A percentile compares a stretch with the other conserved stretches of the same genome.
Evolutionary conservation across 2,888 invertebrate species (phyloP).

Genomic region (Troides helena): DNA sequence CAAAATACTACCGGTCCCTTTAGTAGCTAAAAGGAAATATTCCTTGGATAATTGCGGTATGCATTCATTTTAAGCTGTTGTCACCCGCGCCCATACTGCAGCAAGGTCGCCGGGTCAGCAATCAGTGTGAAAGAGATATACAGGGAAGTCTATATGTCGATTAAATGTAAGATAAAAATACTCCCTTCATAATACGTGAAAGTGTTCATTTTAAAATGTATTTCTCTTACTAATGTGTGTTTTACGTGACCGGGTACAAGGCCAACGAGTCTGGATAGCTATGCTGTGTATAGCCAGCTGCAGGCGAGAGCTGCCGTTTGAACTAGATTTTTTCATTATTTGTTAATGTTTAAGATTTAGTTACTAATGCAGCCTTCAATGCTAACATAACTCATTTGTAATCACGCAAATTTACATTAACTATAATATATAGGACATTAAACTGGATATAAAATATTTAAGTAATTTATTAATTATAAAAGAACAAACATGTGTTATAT

Average conservation of each 20-base stretch:
- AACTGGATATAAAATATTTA: too few relatives aligned
- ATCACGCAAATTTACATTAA: too few relatives aligned
- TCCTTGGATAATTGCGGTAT: constrained; percentile 8
- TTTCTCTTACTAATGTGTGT: constrained; percentile 7
- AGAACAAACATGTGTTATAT: too few relatives aligned
- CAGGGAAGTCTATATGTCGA: constrained; percentile 31
- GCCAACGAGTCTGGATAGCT: constrained; percentile 9
- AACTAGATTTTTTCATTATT: constrained; percentile 12
- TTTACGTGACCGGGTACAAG: constrained; percentile 24
- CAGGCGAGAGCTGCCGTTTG: neutral
- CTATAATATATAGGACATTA: too few relatives aligned
- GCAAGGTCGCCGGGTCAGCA: constrained; percentile 49
- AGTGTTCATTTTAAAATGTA: constrained; percentile 1
- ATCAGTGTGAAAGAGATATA: constrained; percentile 32
- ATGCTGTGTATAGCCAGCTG: neutral
- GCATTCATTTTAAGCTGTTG: constrained; percentile 5
- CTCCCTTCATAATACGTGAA: constrained; percentile 16
- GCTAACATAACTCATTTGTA: too few relatives aligned
- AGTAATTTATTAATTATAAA: too few relatives aligned
- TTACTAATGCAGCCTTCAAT: too few relatives aligned
- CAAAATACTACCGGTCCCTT: neutral
- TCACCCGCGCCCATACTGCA: constrained; percentile 24
- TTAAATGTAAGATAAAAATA: neutral
- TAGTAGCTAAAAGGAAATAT: neutral
- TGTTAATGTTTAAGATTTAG: neutral